Conservation (phyloP, 2,113 vertebrate species). For the Pelusios castaneus region DNA sequence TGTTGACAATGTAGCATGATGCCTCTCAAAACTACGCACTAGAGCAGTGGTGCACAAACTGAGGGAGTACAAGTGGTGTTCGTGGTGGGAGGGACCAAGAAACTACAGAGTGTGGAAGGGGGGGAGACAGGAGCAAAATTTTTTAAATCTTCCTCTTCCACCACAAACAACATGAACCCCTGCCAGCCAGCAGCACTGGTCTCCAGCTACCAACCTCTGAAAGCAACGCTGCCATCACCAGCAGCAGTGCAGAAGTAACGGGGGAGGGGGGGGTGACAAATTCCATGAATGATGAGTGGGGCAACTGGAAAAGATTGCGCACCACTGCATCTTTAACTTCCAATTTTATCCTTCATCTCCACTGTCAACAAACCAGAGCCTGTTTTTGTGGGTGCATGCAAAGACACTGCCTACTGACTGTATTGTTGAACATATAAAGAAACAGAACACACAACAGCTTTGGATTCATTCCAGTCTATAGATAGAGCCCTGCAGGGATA, state of each 20-base stretch:
- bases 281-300: neutral
- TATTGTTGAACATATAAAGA: neutral
- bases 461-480: neutral
- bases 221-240: neutral
- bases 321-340: neutral
- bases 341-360: neutral
- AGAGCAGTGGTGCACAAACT: neutral
- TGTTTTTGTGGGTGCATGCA: neutral
- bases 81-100: neutral
- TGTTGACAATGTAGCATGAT: neutral
- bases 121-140: neutral
- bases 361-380: neutral
- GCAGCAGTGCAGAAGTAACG: neutral
- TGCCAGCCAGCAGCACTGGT: neutral
- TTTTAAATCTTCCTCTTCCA: neutral
- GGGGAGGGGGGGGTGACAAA: neutral
- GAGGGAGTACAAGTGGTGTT: neutral
- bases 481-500: too few relatives aligned
- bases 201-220: neutral
- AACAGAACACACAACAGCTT: neutral
- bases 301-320: neutral
- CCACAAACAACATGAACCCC: neutral
- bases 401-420: neutral
- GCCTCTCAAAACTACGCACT: neutral
- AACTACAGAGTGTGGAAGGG: neutral